These are phyloP conservation scores for Hoplodrina ambigua DNA, from an alignment of 2,888 invertebrate species.

Conservation along the genomic window DNA sequence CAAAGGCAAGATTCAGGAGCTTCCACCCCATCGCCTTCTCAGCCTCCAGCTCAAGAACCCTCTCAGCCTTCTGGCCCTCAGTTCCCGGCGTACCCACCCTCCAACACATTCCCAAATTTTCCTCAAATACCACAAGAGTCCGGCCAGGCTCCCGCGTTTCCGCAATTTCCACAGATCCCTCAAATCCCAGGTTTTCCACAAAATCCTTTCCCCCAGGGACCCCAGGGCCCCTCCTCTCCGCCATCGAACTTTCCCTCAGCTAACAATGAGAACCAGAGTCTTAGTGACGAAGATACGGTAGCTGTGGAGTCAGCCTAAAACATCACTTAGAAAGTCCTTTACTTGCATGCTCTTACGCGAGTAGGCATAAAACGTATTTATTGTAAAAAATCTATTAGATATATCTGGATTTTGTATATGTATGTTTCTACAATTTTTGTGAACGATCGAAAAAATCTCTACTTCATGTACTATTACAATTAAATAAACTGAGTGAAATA, in stretches of 20 bases:
- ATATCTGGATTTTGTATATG: background rate
- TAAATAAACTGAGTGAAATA: conserved; percentile 25
- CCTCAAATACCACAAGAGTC: conserved; percentile 67
- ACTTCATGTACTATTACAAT: conserved; percentile 1
- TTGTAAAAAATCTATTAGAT: no score
- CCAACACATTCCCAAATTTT: conserved; percentile 65
- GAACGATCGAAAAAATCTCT: background rate
- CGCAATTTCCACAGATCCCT: conserved; percentile 68
- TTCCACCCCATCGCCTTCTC: conserved; percentile 57
- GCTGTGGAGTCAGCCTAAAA: conserved; percentile 85
- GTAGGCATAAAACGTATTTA: background rate
- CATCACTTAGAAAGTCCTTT: conserved; percentile 1
- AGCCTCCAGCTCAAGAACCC: conserved; percentile 56
- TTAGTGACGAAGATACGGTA: conserved; percentile 85
- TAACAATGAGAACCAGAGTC: conserved; percentile 71
- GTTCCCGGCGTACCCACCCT: conserved; percentile 62
- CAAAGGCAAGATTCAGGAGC: conserved; percentile 63
- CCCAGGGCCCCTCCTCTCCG: conserved; percentile 71
- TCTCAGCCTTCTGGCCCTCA: conserved; percentile 36
- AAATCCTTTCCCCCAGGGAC: conserved; percentile 62
- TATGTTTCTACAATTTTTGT: background rate
- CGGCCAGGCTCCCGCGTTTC: conserved; percentile 63
- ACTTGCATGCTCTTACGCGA: background rate
- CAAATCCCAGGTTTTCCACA: conserved; percentile 71
- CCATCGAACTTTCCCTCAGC: conserved; percentile 75